Evolutionary conservation across 2,888 invertebrate species (phyloP).

Genomic region (Amiota mariae): DNA sequence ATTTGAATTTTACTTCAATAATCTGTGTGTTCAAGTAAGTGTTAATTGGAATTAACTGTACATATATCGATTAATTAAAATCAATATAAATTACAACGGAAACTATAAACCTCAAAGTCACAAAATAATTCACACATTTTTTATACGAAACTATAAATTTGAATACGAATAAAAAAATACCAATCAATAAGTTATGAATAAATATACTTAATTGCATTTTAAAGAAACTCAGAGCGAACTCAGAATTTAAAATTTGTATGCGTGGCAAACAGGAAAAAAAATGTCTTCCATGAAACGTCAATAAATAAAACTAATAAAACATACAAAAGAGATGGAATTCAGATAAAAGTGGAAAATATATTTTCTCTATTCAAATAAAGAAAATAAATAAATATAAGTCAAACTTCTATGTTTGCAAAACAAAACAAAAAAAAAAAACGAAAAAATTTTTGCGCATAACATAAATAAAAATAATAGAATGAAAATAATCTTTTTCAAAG

Average conservation of each 20-base stretch:
- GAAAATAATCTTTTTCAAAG: neutral
- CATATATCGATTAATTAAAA: too few relatives aligned
- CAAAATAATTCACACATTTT: too few relatives aligned
- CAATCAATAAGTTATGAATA: too few relatives aligned
- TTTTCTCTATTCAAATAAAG: neutral
- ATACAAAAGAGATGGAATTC: neutral
- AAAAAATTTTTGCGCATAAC: neutral
- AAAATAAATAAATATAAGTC: slow-evolving; percentile 4
- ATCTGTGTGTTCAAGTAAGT: too few relatives aligned
- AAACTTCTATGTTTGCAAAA: slow-evolving; percentile 8
- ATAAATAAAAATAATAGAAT: neutral
- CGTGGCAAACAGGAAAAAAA: too few relatives aligned
- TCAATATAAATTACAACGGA: too few relatives aligned
- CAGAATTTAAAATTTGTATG: slow-evolving; percentile 57
- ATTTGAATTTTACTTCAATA: too few relatives aligned
- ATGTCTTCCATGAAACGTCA: neutral
- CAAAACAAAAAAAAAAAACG: slow-evolving; percentile 19
- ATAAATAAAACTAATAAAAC: slow-evolving; percentile 8
- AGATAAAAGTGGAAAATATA: slow-evolving; percentile 31
- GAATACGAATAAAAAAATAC: too few relatives aligned
- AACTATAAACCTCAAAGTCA: too few relatives aligned
- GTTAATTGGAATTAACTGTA: too few relatives aligned
- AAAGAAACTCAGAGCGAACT: slow-evolving; percentile 59
- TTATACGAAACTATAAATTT: too few relatives aligned
- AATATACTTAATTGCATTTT: too few relatives aligned